phyloP scores from a whole-genome alignment of 2,797 vertebrate species.

The Otolemur crassicaudatus region DNA sequence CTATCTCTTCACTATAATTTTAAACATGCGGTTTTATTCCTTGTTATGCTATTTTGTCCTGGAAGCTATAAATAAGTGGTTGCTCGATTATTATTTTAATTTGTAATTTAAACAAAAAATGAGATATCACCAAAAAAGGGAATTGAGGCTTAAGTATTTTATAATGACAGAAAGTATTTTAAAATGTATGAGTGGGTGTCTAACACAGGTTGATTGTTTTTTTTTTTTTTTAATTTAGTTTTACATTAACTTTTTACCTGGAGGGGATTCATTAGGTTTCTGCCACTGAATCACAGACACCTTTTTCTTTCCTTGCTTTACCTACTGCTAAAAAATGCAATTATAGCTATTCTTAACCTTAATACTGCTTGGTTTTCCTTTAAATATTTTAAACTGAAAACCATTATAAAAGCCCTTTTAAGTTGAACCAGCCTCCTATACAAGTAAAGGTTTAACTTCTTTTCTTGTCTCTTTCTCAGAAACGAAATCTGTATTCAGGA shows the following conservation, averaged over 20 bases:
- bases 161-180: conserved; percentile 68
- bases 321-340: conserved; percentile 56
- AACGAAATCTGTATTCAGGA: conserved; percentile 84
- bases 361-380: conserved; percentile 70
- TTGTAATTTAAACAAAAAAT: conserved; percentile 79
- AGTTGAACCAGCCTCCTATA: conserved; percentile 77
- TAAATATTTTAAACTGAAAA: conserved; percentile 78
- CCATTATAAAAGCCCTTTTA: conserved; percentile 66
- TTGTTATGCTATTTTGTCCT: conserved; percentile 13
- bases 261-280: conserved; percentile 40
- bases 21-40: conserved; percentile 31
- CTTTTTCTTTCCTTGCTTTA: conserved; percentile 61
- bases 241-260: conserved; percentile 42
- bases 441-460: conserved; percentile 79
- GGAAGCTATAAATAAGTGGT: background rate
- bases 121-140: conserved; percentile 58
- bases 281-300: conserved; percentile 34
- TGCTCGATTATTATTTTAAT: conserved; percentile 73
- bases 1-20: background rate
- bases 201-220: conserved; percentile 64
- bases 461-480: conserved; percentile 75
- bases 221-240: conserved; percentile 61
- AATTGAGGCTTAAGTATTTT: conserved; percentile 49
- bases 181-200: conserved; percentile 69
- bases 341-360: conserved; percentile 62